Conservation (phyloP, 2,113 vertebrate species). For the Hydrolagus affinis region DNA sequence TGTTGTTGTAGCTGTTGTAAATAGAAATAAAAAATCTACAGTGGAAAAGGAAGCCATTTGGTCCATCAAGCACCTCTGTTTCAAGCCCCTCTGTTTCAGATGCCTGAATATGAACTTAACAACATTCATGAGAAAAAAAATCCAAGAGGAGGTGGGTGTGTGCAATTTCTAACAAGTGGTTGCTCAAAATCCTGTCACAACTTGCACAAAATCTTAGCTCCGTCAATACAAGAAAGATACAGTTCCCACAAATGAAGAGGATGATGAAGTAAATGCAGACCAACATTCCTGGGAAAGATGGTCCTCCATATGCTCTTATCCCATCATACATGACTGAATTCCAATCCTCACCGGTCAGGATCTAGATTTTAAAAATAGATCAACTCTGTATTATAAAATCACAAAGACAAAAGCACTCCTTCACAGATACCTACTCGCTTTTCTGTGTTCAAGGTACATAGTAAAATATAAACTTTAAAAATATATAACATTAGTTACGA, state of each 20-base stretch:
- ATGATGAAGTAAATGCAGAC: constrained; percentile 99
- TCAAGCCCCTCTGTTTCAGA: too few species aligned
- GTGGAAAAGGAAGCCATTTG: too few species aligned
- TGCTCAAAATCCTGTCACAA: neutral
- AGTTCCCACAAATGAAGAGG: constrained; percentile 99
- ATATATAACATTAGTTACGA: too few species aligned
- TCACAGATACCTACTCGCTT: too few species aligned
- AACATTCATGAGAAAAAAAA: too few species aligned
- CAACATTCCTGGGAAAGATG: constrained; percentile 97
- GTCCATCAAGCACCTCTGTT: too few species aligned
- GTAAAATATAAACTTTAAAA: too few species aligned
- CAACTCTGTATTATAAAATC: neutral
- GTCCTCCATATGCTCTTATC: constrained; percentile 96
- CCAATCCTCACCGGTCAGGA: constrained; percentile 98
- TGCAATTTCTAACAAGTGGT: neutral
- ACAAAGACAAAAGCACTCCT: neutral
- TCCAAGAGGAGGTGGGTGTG: neutral
- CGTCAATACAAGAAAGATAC: constrained; percentile 72
- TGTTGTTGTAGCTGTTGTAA: too few species aligned
- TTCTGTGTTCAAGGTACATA: too few species aligned
- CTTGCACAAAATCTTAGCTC: neutral
- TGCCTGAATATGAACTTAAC: too few species aligned
- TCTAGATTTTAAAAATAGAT: constrained; percentile 55
- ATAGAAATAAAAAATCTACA: too few species aligned
- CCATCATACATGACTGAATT: constrained; percentile 99